Evolutionary conservation across 2,113 vertebrate genomes (phyloP).

Genomic region (Upupa epops): DNA sequence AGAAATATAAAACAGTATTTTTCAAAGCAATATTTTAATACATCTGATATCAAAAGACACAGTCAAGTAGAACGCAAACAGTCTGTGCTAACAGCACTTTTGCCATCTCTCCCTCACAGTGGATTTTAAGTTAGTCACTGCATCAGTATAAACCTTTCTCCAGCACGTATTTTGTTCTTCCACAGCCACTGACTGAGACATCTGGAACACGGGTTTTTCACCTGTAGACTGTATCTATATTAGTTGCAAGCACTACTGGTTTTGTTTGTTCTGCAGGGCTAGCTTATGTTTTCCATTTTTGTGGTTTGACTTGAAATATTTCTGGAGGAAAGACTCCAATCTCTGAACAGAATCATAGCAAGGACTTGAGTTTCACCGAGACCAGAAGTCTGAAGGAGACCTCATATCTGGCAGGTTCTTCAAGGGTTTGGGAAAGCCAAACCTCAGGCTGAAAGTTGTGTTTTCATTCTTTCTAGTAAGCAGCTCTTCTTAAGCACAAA

Average conservation of each 20-base stretch:
- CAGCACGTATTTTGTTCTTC: not conserved
- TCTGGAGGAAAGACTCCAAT: not conserved
- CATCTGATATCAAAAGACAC: not conserved
- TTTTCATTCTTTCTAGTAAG: not conserved
- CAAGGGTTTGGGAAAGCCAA: not conserved
- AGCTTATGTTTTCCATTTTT: not conserved
- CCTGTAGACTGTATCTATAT: not conserved
- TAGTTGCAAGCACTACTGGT: not conserved
- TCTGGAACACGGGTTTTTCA: not conserved
- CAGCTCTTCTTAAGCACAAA: not conserved
- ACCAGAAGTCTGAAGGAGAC: not conserved
- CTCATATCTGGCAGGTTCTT: not conserved
- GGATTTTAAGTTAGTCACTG: not conserved
- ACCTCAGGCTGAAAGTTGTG: not conserved
- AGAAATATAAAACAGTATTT: not conserved
- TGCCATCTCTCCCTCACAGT: not conserved
- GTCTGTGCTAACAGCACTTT: not conserved
- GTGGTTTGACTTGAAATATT: not conserved
- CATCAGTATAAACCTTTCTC: not conserved
- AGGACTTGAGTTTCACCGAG: not conserved
- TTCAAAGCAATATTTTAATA: not conserved
- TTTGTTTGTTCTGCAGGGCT: not conserved
- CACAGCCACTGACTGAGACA: not conserved
- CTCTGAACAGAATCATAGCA: not conserved
- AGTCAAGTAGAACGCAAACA: not conserved